phyloP scores from a whole-genome alignment of 92 coral and sea anemone species.

The Porites evermanni region DNA sequence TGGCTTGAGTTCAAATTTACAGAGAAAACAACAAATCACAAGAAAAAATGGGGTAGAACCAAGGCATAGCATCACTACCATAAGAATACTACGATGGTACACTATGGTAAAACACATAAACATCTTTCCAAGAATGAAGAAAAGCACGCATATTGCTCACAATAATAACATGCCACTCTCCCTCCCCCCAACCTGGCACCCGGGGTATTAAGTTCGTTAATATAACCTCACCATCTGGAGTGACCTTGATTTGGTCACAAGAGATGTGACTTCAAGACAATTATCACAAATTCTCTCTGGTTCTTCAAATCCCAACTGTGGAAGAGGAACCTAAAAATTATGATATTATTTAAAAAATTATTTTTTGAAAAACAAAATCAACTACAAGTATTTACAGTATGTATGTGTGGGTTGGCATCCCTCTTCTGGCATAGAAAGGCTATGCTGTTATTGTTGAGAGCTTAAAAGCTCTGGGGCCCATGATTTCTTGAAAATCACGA shows the following conservation, averaged over 20 bases:
- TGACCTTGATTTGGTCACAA: conserved; percentile 94
- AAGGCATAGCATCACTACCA: no score
- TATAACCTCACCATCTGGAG: conserved; percentile 79
- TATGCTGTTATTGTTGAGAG: no score
- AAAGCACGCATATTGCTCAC: background rate
- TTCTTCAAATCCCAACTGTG: conserved; percentile 98
- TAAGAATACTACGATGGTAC: background rate
- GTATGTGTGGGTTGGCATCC: no score
- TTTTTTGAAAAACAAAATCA: no score
- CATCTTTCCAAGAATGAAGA: background rate
- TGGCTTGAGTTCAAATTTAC: no score
- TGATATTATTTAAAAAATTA: background rate
- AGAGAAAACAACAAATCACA: no score
- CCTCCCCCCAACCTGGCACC: no score
- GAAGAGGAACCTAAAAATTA: conserved; percentile 80
- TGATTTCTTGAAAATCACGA: no score
- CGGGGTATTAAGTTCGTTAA: background rate
- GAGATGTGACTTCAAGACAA: conserved; percentile 87
- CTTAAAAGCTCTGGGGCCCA: no score
- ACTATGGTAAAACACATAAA: background rate
- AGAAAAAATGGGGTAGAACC: no score
- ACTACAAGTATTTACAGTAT: no score
- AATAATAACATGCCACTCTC: background rate
- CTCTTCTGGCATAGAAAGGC: no score
- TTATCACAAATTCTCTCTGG: conserved; percentile 94